These are phyloP conservation scores for Drosophila barbarae DNA, from an alignment of 2,888 invertebrate species.

Conservation along the genomic window DNA sequence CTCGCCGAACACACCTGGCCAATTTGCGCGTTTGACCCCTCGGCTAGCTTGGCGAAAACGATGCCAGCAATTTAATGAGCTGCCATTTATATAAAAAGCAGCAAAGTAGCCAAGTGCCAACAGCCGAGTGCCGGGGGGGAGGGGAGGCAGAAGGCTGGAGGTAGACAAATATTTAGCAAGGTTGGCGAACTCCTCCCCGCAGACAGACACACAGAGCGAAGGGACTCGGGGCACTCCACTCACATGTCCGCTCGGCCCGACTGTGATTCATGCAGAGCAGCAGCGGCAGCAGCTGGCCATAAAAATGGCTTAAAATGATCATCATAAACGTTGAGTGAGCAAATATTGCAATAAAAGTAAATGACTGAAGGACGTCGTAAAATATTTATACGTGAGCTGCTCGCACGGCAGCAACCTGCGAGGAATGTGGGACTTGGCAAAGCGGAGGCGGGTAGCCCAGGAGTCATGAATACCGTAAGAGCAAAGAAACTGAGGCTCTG, in stretches of 20 bases:
- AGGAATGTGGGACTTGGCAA: slow-evolving; percentile 11
- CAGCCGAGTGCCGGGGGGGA: neutral
- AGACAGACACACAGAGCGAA: slow-evolving; percentile 28
- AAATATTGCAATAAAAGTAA: slow-evolving; percentile 80
- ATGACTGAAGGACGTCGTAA: slow-evolving; percentile 78
- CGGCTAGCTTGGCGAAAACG: slow-evolving; percentile 48
- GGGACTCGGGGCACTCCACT: slow-evolving; percentile 22
- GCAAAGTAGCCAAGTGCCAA: slow-evolving; percentile 56
- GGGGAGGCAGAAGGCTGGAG: slow-evolving; percentile 28
- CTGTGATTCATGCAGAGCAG: slow-evolving; percentile 75
- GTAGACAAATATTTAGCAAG: slow-evolving; percentile 73
- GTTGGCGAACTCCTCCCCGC: slow-evolving; percentile 36
- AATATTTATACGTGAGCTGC: slow-evolving; percentile 75
- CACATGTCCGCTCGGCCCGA: slow-evolving; percentile 52
- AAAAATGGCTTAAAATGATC: slow-evolving; percentile 80
- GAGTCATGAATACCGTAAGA: slow-evolving; percentile 59
- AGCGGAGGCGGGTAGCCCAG: slow-evolving; percentile 8
- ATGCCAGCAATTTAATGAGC: slow-evolving; percentile 73
- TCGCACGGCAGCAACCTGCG: slow-evolving; percentile 44
- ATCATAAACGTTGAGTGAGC: slow-evolving; percentile 80
- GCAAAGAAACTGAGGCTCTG: slow-evolving; percentile 47
- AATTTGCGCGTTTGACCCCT: slow-evolving; percentile 58
- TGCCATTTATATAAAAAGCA: slow-evolving; percentile 69
- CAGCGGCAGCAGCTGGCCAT: slow-evolving; percentile 69
- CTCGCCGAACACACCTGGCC: slow-evolving; percentile 47